A percentile compares a stretch with the other conserved stretches of the same genome.
Conservation (phyloP, 2,888 invertebrate species). For the Noctua fimbriata region DNA sequence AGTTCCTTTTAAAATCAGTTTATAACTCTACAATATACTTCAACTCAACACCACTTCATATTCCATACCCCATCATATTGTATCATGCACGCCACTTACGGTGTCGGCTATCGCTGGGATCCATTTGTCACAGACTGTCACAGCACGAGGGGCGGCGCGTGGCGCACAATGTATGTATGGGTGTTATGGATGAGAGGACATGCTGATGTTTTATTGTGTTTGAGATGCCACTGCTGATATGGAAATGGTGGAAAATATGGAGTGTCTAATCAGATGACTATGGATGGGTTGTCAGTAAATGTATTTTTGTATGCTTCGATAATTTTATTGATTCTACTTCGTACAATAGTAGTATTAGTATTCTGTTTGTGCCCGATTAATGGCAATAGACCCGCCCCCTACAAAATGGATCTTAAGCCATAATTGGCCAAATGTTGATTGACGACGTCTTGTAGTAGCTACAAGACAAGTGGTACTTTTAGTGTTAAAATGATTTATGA, state of each 20-base stretch:
- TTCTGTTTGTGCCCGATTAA: not conserved
- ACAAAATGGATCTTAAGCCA: not conserved
- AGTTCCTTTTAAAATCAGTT: not conserved
- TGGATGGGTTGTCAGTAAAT: not conserved
- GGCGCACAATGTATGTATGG: conserved; percentile 3
- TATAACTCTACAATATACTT: not conserved
- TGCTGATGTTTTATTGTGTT: not conserved
- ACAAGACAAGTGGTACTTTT: not conserved
- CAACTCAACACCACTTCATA: not conserved
- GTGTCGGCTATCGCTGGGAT: not conserved
- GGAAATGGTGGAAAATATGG: not conserved
- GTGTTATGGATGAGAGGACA: conserved; percentile 5
- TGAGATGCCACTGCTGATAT: not conserved
- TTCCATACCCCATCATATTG: conserved; percentile 2
- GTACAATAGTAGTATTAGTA: not conserved
- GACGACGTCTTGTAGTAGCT: not conserved
- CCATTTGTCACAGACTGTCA: conserved; percentile 11
- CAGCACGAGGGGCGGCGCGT: conserved; percentile 5
- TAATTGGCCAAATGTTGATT: not conserved
- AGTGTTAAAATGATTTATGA: not conserved
- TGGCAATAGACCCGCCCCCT: not conserved
- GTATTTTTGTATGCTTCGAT: not conserved
- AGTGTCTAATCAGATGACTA: not conserved
- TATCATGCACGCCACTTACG: conserved; percentile 8
- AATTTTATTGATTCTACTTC: not conserved